Evolutionary conservation across 2,797 vertebrate species (phyloP).

Genomic region (Thalassophryne amazonica): DNA sequence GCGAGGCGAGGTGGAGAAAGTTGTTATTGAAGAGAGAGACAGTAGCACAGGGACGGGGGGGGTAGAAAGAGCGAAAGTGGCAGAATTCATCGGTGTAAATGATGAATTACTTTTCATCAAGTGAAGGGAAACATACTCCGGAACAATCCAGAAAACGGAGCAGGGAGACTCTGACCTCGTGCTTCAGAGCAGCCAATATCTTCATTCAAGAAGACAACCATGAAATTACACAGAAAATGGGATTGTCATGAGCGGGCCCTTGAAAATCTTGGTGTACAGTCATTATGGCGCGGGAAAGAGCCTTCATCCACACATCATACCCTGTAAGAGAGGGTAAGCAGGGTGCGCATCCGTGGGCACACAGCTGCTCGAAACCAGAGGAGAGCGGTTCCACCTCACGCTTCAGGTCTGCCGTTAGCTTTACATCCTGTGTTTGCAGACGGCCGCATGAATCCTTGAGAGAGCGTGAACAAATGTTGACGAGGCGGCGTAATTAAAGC

Average conservation of each 20-base stretch:
- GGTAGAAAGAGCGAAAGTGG: conserved; percentile 66
- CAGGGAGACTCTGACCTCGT: conserved; percentile 98
- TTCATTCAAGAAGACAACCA: conserved; percentile 99
- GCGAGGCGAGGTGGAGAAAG: conserved; percentile 74
- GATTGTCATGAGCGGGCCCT: conserved; percentile 99
- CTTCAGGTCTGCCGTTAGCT: background rate
- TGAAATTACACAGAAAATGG: conserved; percentile 99
- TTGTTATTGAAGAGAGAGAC: conserved; percentile 51
- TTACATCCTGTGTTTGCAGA: background rate
- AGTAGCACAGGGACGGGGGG: background rate
- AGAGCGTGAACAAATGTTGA: conserved; percentile 42
- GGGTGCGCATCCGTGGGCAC: conserved; percentile 62
- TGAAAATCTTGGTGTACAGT: conserved; percentile 99
- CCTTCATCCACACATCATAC: conserved; percentile 99
- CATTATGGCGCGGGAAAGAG: conserved; percentile 94
- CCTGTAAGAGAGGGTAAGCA: conserved; percentile 80
- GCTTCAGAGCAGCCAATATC: conserved; percentile 99
- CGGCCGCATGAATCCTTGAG: conserved; percentile 21
- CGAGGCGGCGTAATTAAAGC: conserved; percentile 59
- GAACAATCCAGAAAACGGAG: conserved; percentile 98
- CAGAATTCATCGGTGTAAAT: conserved; percentile 99
- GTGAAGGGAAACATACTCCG: conserved; percentile 98
- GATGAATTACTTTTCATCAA: conserved; percentile 98
- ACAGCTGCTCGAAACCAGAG: conserved; percentile 44
- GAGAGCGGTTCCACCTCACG: conserved; percentile 19